Percentiles rank a stretch among this genome's conserved stretches.
Evolutionary conservation across 2,797 vertebrate genomes (phyloP).

Genomic region (Melanotaenia nigrans): DNA sequence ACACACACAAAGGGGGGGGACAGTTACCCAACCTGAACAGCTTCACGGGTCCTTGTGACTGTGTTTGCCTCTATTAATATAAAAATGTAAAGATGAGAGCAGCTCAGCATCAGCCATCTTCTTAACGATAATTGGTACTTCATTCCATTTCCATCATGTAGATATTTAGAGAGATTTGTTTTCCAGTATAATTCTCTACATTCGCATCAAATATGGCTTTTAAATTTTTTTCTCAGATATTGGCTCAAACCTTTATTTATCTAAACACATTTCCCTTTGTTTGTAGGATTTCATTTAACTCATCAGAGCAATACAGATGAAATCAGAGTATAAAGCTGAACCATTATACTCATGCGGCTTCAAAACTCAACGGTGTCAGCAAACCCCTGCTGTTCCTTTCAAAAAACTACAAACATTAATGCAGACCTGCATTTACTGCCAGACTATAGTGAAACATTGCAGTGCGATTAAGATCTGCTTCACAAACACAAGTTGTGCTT

Average conservation of each 20-base stretch:
- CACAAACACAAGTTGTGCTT: constrained; percentile 48
- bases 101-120: constrained; percentile 34
- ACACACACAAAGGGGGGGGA: constrained; percentile 17
- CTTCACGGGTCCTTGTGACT: constrained; percentile 65
- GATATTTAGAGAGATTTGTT: not conserved
- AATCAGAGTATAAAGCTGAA: constrained; percentile 19
- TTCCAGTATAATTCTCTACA: not conserved
- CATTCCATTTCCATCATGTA: not conserved
- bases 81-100: constrained; percentile 40
- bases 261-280: constrained; percentile 14
- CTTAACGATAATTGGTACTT: constrained; percentile 14
- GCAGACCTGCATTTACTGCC: constrained; percentile 22
- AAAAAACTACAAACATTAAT: constrained; percentile 35
- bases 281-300: constrained; percentile 11
- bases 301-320: not conserved
- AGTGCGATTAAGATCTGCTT: constrained; percentile 41
- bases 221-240: not conserved
- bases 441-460: constrained; percentile 34
- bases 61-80: constrained; percentile 62
- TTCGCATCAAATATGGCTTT: constrained; percentile 10
- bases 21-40: constrained; percentile 63
- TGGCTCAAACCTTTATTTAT: not conserved
- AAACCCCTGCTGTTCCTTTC: constrained; percentile 15
- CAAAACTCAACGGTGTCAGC: constrained; percentile 26
- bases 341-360: constrained; percentile 13